Base-by-base conservation (phyloP, 2,888 invertebrate genomes). In the Apotomis capreana region DNA sequence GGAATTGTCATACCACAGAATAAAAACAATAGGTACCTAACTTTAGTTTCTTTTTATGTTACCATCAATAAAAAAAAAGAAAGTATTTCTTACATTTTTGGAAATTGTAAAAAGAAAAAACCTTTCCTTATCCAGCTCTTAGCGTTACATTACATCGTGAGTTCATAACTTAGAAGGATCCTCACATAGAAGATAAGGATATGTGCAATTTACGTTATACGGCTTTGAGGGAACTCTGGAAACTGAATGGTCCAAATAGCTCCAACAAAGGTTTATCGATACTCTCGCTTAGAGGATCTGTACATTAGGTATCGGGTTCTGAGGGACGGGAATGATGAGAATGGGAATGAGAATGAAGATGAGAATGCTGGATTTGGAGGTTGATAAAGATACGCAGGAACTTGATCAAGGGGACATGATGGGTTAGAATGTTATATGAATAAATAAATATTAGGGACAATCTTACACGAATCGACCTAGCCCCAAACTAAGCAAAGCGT, bases 131-230 rank as follows among this genome's bases (percentile, higher is more conserved):
- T 58, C 51, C 58, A 54, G 72, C 69, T 75, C 74, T 72, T 70
- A 44, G 60, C 13, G 61, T 69, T 62, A 60, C 58, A 81, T 80
- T 79, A 79, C 82, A 80, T 83, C 80, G 84, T 83, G 84, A 86
- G 86, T 86, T 86, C 86, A 86, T 87, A 87, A 86, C 82, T 85
- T 83, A 83, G 82, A 82, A 81, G 73, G 76, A 74, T 76, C 75
- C 73, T 72, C 69, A 73, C 59, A 63, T 46, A 55, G 64, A 46
- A 82, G 87, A 87, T 87, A 87, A 85, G 84, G 84, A 83, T 84
- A 85, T 82, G 83, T 81, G 84, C 87, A 87, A 87, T 88, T 86
- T 84, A 84, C 84, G 84, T 86, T 82, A 85, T 82, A 81, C 81
- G 78, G 78, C 77, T 79, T 69, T 68, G 63, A 68, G 68, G 77